Percentiles rank a stretch among this genome's conserved stretches.
phyloP scores from a whole-genome alignment of 2,888 invertebrate species.

The Trachelus stipa region DNA sequence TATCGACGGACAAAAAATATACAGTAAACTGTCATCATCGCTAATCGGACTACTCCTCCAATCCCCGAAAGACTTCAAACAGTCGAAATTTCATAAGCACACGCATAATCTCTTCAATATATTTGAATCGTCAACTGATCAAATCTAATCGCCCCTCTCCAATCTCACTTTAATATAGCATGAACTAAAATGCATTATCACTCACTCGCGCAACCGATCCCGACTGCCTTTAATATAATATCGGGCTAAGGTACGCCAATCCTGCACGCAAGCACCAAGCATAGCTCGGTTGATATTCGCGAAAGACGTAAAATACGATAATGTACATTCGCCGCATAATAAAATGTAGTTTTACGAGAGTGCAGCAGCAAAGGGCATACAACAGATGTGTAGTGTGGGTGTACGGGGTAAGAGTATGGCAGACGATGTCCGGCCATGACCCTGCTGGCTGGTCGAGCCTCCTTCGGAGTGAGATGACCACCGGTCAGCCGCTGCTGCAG shows the following conservation, averaged over 20 bases:
- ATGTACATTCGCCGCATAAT: conserved; percentile 48
- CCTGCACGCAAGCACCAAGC: neutral
- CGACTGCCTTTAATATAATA: neutral
- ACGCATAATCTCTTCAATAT: neutral
- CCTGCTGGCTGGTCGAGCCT: conserved; percentile 44
- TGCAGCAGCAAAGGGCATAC: conserved; percentile 32
- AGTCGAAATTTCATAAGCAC: neutral
- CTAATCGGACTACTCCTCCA: neutral
- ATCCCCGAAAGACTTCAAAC: neutral
- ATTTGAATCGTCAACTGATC: neutral
- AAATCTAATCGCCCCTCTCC: neutral
- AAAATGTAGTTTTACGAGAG: conserved; percentile 51
- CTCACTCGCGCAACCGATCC: neutral
- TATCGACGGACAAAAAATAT: neutral
- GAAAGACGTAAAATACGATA: conserved; percentile 41
- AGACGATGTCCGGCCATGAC: conserved; percentile 67
- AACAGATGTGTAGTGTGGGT: conserved; percentile 54
- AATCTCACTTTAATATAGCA: neutral
- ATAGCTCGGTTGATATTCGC: conserved; percentile 18
- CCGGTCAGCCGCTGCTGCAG: conserved; percentile 43
- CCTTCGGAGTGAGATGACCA: conserved; percentile 26
- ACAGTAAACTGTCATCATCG: neutral
- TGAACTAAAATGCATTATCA: neutral
- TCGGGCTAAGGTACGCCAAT: neutral
- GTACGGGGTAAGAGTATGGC: conserved; percentile 51